Evolutionary conservation across 2,888 invertebrate genomes (phyloP).

Genomic region (Oligia fasciuncula): DNA sequence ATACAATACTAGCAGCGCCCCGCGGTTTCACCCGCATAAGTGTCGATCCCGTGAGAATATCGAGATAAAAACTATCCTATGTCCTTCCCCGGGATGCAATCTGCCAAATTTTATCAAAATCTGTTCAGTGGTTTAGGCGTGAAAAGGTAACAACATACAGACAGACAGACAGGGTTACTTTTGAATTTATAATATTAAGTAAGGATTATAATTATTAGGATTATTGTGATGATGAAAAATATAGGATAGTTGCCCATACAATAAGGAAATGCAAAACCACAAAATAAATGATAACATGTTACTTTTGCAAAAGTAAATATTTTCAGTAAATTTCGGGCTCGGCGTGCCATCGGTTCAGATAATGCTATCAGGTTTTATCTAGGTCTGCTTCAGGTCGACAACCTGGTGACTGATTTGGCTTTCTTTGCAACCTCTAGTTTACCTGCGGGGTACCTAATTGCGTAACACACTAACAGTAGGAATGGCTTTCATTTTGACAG

Average conservation of each 20-base stretch:
- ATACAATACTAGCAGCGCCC: neutral
- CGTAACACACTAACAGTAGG: neutral
- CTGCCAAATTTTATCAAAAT: too few relatives aligned
- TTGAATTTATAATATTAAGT: too few relatives aligned
- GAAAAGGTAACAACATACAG: too few relatives aligned
- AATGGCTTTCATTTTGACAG: too few relatives aligned
- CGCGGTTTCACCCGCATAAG: too few relatives aligned
- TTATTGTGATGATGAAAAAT: neutral
- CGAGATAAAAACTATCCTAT: too few relatives aligned
- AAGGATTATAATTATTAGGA: too few relatives aligned
- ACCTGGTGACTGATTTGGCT: conserved; percentile 54
- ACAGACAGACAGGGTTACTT: too few relatives aligned
- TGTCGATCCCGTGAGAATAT: too few relatives aligned
- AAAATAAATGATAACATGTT: neutral
- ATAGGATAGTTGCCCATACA: neutral
- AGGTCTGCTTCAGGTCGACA: conserved; percentile 55
- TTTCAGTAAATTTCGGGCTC: conserved; percentile 37
- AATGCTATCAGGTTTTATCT: conserved; percentile 59
- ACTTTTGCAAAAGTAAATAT: conserved; percentile 40
- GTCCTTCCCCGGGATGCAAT: too few relatives aligned
- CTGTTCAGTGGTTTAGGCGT: too few relatives aligned
- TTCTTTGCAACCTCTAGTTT: conserved; percentile 21
- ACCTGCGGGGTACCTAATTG: neutral
- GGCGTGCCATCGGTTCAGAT: conserved; percentile 33
- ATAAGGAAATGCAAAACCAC: conserved; percentile 24